A percentile compares a stretch with the other conserved stretches of the same genome.
Evolutionary conservation across 2,888 invertebrate genomes (phyloP).

Genomic region (Spodoptera exigua): DNA sequence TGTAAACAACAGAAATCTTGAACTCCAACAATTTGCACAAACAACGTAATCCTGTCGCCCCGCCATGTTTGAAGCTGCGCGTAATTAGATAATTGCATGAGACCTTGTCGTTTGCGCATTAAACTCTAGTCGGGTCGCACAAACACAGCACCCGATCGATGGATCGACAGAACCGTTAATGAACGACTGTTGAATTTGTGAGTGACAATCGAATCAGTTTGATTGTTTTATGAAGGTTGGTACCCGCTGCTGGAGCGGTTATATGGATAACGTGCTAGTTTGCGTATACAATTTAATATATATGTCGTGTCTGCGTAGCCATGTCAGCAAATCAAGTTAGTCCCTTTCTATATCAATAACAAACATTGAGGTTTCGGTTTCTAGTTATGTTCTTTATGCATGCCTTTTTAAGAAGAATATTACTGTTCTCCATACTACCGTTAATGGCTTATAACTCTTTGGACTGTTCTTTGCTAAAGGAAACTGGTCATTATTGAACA

Average conservation of each 20-base stretch:
- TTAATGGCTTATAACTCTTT: no score
- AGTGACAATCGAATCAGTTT: constrained; percentile 53
- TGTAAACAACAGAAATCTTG: constrained; percentile 66
- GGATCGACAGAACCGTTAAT: constrained; percentile 48
- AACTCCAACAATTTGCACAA: constrained; percentile 79
- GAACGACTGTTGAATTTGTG: constrained; percentile 53
- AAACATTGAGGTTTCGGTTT: no score
- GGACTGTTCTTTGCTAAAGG: no score
- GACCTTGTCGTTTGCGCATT: constrained; percentile 57
- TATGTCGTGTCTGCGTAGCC: constrained; percentile 16
- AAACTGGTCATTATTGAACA: no score
- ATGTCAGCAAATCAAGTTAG: constrained; percentile 22
- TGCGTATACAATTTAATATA: constrained; percentile 17
- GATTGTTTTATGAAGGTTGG: constrained; percentile 49
- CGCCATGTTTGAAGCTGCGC: constrained; percentile 65
- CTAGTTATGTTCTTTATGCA: no score
- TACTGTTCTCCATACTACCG: no score
- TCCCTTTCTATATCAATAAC: no score
- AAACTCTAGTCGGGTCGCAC: constrained; percentile 38
- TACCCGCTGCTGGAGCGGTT: constrained; percentile 4
- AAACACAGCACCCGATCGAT: constrained; percentile 38
- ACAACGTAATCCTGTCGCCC: constrained; percentile 73
- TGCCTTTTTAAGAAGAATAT: no score
- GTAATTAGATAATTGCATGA: constrained; percentile 83
- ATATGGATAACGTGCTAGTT: constrained; percentile 31